Percentiles rank a stretch among this genome's conserved stretches.
Evolutionary conservation across 2,888 invertebrate genomes (phyloP).

Genomic region (Amphipyra tragopoginis): DNA sequence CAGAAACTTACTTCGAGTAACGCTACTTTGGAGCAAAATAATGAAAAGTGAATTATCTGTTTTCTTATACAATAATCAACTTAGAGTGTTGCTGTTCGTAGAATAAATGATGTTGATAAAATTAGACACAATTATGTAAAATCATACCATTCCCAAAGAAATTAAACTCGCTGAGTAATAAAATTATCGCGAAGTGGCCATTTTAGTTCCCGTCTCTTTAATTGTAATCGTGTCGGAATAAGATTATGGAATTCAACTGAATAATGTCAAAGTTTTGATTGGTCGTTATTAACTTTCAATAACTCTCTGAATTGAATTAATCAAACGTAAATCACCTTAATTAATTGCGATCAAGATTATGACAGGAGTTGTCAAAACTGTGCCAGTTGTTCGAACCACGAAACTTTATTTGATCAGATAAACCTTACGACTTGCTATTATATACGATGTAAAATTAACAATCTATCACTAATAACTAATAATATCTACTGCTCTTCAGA

Average conservation of each 20-base stretch:
- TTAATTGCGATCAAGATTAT: constrained; percentile 17
- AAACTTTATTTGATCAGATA: not conserved
- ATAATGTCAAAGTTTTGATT: constrained; percentile 22
- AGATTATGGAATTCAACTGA: constrained; percentile 1
- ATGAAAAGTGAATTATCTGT: constrained; percentile 13
- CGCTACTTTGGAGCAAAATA: not conserved
- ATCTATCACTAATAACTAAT: too few relatives aligned
- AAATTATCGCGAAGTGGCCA: constrained; percentile 11
- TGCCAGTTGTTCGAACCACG: constrained; percentile 2
- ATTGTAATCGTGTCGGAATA: not conserved
- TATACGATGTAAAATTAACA: too few relatives aligned
- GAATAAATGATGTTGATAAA: not conserved
- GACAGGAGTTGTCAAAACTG: constrained; percentile 3
- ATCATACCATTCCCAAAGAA: constrained; percentile 4
- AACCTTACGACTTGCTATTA: not conserved
- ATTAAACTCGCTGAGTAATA: constrained; percentile 8
- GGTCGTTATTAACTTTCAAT: constrained; percentile 25
- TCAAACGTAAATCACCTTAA: constrained; percentile 13
- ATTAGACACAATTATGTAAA: constrained; percentile 29
- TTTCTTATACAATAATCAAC: constrained; percentile 13
- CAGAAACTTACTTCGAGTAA: not conserved
- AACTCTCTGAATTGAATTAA: constrained; percentile 17
- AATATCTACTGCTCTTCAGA: too few relatives aligned
- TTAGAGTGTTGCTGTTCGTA: not conserved
- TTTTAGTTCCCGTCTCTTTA: constrained; percentile 17